Base-by-base conservation (phyloP, 2,888 invertebrate genomes). In the Hedya salicella region DNA sequence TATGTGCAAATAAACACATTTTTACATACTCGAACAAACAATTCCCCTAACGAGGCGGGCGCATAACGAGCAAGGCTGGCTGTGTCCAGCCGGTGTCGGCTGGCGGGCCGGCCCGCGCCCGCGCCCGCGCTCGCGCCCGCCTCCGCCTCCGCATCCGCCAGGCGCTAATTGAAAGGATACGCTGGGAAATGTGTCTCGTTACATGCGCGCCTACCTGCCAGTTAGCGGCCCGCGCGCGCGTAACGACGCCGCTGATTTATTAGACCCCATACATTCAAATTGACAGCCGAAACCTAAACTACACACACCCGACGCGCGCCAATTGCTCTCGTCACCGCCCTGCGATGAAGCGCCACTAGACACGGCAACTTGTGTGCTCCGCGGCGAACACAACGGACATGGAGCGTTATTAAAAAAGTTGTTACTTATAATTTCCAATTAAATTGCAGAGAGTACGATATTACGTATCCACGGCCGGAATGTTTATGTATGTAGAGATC, bases 1-100 rank as follows among this genome's bases (percentile, higher is more conserved):
- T 89, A 91, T 91, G 91, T 91, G 91, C 90, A 92, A 92, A 92
- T 91, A 92, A 91, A 91, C 91, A 91, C 91, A 91, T 91, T 91
- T 91, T 91, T 91, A 91, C 91, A 91, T 91, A 91, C 90, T 90
- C 91, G 89, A 91, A 90, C 91, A 91, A 92, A 92, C 92, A 91
- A 91, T 91, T 88, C 89, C 82, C 86, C 81, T 91, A 91, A 91
- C 91, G 91, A 91, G 90, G 84, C 87, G 87, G 84, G 86, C 83
- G 81, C 82, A 87, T 91, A 91, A 91, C 91, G 91, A 91, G 89
- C 77, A 39, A 19, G 60, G 42, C 61, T 48, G 54, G 53, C 49
- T 52, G 65, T 64, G 64, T 64, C 62, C 64, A 67, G 62, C 53
- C 69, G 71, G 70, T 66, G 74, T 69, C 63, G 68, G 67, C 68